Base-by-base conservation (phyloP, 2,888 invertebrate genomes). In the Drosophila rubida region DNA sequence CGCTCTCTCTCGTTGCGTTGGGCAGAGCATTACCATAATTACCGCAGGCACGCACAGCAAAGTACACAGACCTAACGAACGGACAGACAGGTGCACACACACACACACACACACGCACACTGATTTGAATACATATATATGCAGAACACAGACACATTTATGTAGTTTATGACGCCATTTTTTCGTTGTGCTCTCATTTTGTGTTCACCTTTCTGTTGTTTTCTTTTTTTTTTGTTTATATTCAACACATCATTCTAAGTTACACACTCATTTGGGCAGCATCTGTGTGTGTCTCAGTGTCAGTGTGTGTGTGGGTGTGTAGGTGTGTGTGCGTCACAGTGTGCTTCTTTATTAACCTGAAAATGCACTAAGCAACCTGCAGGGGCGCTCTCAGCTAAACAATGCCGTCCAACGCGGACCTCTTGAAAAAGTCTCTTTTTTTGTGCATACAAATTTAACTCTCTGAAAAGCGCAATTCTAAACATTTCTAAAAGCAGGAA, bases 1-100 rank as follows among this genome's bases (percentile, higher is more conserved):
- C 13, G 8, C 27, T 27, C 27, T 27, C 27, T 27, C 27, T 9
- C 27, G 3, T 30, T 32, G 5, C 5, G 27, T 11, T 32, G 65
- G 62, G 70, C 73, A 69, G 74, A 53, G 50, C 81, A 83, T 84
- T 80, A 84, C 62, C 84, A 75, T 85, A 83, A 81, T 86, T 81
- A 79, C 67, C 87, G 66, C 65, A 63, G 46, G 70, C 70, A 73
- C 69, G 69, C 76, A 76, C 78, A 68, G 46, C 16, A 54, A 55
- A 37, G 51, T 48, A 68, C 50, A 64, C 61, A 65, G 49, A 63
- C 50, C 49, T n/a, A 35, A 58, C 63, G 44, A 23, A 57, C 59
- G 59, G 61, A 60, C 55, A 35, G 46, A 60, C 58, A 41, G 39
- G 57, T 63, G 68, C 41, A 51, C 41, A 50, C 45, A 67, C 53